These are phyloP conservation scores for Eulemur mongoz DNA, from an alignment of 2,797 vertebrate genomes.

Conservation along the genomic window DNA sequence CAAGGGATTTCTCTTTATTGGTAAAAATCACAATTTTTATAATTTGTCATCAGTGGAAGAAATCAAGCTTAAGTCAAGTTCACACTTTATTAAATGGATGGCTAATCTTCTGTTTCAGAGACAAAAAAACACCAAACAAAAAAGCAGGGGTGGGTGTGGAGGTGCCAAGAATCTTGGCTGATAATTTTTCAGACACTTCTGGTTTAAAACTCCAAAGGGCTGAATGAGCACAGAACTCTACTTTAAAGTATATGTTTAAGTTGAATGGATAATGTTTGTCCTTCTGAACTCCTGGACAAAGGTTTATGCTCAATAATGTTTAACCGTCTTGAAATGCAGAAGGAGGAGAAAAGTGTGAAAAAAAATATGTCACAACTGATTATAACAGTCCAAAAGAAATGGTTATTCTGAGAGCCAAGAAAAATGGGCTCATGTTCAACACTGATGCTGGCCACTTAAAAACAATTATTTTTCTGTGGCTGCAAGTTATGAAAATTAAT, in stretches of 20 bases:
- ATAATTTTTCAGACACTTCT: background rate
- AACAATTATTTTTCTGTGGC: slow-evolving; percentile 41
- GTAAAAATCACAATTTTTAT: background rate
- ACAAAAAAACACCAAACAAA: background rate
- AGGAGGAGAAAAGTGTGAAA: slow-evolving; percentile 38
- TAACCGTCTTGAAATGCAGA: slow-evolving; percentile 6
- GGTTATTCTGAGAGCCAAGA: background rate
- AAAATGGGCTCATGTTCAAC: slow-evolving; percentile 32
- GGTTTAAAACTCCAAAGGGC: background rate
- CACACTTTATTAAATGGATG: background rate
- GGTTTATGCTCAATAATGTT: background rate
- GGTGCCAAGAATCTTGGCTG: background rate
- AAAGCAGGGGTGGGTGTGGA: too few relatives aligned
- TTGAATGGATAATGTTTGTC: background rate
- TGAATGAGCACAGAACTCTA: background rate
- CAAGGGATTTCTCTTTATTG: background rate
- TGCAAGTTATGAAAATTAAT: slow-evolving; percentile 33
- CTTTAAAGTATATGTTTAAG: background rate
- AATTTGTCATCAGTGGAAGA: slow-evolving; percentile 13
- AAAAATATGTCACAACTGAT: background rate
- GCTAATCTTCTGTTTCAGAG: background rate
- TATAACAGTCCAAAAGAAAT: background rate
- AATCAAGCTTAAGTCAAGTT: background rate
- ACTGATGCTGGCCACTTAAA: background rate
- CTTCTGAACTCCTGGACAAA: slow-evolving; percentile 20